phyloP scores from a whole-genome alignment of 2,888 invertebrate species.

The Drosophila robusta region DNA sequence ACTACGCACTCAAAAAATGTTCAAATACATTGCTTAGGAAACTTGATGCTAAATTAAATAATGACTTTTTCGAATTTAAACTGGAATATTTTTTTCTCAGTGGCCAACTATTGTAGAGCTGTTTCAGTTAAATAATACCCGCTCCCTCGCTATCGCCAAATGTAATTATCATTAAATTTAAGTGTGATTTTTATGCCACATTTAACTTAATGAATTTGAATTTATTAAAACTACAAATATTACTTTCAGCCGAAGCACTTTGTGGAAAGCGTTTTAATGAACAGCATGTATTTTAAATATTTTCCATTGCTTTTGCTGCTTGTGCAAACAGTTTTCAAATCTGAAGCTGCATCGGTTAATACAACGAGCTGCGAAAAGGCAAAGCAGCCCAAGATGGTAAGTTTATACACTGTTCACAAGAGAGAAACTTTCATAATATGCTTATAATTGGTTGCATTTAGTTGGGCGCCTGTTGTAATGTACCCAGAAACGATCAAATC shows the following conservation, averaged over 20 bases:
- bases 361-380: constrained; percentile 51
- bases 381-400: constrained; percentile 57
- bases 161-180: constrained; percentile 9
- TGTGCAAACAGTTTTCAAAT: constrained; percentile 1
- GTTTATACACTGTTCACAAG: background rate
- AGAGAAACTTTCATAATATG: background rate
- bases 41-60: background rate
- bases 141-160: background rate
- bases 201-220: constrained; percentile 28
- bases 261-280: background rate
- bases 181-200: constrained; percentile 41
- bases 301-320: constrained; percentile 5
- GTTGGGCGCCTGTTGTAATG: constrained; percentile 59
- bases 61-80: background rate
- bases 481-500: constrained; percentile 44
- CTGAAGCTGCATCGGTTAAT: constrained; percentile 11
- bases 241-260: background rate
- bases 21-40: background rate
- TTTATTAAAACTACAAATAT: constrained; percentile 1
- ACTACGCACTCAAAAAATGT: background rate
- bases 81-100: background rate
- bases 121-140: background rate
- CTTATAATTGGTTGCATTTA: background rate
- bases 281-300: constrained; percentile 36
- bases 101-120: background rate